Conservation (phyloP, 2,888 invertebrate genomes). For the Harmothoe impar region DNA sequence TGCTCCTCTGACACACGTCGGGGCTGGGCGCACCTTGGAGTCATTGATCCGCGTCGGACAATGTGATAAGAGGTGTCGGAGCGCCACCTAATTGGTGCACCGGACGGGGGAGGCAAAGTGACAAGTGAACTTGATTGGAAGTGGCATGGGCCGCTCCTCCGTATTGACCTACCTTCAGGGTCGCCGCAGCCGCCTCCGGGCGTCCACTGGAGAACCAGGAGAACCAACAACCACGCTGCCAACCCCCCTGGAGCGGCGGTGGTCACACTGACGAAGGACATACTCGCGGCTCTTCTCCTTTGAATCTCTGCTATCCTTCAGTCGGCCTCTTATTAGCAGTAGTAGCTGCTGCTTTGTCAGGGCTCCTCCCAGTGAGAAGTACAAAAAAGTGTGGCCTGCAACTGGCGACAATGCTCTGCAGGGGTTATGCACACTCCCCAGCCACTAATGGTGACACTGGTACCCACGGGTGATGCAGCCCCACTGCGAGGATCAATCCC, state of each 20-base stretch:
- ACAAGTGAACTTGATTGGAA: neutral
- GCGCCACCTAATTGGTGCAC: neutral
- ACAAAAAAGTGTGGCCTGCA: neutral
- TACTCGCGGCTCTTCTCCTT: constrained; percentile 9
- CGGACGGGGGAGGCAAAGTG: neutral
- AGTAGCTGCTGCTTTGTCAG: no score
- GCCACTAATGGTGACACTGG: constrained; percentile 10
- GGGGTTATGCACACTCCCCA: neutral
- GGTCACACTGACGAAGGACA: neutral
- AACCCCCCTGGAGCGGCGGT: neutral
- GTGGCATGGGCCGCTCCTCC: neutral
- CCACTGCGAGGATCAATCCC: neutral
- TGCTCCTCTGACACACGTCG: neutral
- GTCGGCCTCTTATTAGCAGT: neutral
- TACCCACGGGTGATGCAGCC: neutral
- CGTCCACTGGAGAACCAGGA: constrained; percentile 19
- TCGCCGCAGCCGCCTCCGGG: neutral
- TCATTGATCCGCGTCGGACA: neutral
- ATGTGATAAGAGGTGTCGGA: neutral
- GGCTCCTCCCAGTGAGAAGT: no score
- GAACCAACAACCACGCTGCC: neutral
- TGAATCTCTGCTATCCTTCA: neutral
- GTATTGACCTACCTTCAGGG: constrained; percentile 28
- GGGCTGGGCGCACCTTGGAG: neutral
- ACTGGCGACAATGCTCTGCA: neutral